Percentiles rank a stretch among this genome's conserved stretches.
Conservation (phyloP, 1,140 invertebrate species). For the Ceratina japonica region DNA sequence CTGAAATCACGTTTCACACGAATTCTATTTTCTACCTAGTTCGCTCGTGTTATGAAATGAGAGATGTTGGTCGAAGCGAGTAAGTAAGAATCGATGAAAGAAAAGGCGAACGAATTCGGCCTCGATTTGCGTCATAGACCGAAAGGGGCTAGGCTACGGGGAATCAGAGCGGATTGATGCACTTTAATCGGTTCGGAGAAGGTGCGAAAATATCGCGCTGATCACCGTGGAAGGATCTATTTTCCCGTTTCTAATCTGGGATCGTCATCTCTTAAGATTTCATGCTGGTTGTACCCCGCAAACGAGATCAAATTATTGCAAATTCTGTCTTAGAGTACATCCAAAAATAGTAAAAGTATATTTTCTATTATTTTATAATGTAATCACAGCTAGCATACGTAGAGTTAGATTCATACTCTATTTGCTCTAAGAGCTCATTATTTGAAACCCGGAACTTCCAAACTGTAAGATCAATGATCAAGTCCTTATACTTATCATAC, state of each 20-base stretch:
- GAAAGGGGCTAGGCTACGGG: conserved; percentile 4
- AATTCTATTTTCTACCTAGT: conserved; percentile 40
- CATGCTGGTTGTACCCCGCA: neutral
- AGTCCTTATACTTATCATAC: neutral
- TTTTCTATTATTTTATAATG: too few relatives aligned
- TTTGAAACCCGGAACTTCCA: neutral
- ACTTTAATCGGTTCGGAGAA: neutral
- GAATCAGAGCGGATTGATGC: conserved; percentile 9
- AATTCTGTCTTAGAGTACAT: neutral
- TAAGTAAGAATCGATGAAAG: conserved; percentile 41
- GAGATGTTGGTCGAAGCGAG: neutral
- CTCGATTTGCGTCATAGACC: conserved; percentile 31
- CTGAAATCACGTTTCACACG: conserved; percentile 31
- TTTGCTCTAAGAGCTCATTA: neutral
- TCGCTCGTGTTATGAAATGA: conserved; percentile 19
- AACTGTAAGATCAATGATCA: neutral
- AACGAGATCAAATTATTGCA: neutral
- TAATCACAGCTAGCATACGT: too few relatives aligned
- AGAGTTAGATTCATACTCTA: too few relatives aligned
- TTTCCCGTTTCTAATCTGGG: neutral
- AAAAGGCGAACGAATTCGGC: conserved; percentile 30
- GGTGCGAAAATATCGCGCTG: neutral
- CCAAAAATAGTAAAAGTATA: too few relatives aligned
- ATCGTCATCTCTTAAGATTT: neutral
- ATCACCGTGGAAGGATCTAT: neutral